These are phyloP conservation scores for Zele albiditarsus DNA, from an alignment of 2,888 invertebrate species.

Conservation along the genomic window DNA sequence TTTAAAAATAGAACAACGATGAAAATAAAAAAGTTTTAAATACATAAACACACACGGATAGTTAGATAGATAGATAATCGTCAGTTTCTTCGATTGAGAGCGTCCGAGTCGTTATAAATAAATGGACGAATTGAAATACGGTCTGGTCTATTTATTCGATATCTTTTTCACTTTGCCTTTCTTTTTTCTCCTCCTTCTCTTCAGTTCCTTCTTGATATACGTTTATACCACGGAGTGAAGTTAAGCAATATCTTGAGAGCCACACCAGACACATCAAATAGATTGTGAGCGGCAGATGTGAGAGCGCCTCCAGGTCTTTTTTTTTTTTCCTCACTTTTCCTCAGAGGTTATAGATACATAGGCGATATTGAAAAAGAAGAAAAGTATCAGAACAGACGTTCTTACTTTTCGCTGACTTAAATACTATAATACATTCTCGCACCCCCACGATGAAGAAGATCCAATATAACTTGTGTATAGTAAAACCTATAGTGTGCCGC, in stretches of 20 bases:
- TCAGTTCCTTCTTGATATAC: neutral
- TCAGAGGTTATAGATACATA: neutral
- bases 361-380: neutral
- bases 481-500: conserved; percentile 50
- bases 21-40: neutral
- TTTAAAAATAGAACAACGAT: neutral
- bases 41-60: neutral
- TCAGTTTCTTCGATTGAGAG: neutral
- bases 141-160: conserved; percentile 3
- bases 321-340: neutral
- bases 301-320: neutral
- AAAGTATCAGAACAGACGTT: conserved; percentile 3
- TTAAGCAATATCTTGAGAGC: conserved; percentile 19
- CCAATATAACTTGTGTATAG: conserved; percentile 26
- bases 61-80: neutral
- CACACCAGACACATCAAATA: conserved; percentile 15
- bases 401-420: conserved; percentile 1
- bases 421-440: conserved; percentile 14
- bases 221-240: conserved; percentile 3
- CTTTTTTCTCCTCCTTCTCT: neutral
- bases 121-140: neutral
- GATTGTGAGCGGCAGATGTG: conserved; percentile 15
- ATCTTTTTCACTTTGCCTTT: neutral
- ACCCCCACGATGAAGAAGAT: conserved; percentile 54
- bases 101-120: conserved; percentile 9